Percentiles rank a stretch among this genome's conserved stretches.
Conservation (phyloP, 2,797 vertebrate species). For the Tadarida brasiliensis region DNA sequence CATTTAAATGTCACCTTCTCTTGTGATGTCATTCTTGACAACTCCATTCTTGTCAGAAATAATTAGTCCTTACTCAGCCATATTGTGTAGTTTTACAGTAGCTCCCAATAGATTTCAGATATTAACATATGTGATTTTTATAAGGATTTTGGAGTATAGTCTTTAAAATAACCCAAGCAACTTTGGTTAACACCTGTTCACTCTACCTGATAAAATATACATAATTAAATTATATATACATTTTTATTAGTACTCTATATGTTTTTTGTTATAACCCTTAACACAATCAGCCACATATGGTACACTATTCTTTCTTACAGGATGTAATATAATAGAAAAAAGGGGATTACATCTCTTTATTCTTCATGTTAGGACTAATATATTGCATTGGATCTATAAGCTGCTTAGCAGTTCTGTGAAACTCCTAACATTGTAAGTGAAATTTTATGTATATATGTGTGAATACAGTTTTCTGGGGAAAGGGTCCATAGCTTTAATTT, state of each 20-base stretch:
- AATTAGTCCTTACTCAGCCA: background rate
- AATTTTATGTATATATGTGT: background rate
- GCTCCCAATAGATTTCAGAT: background rate
- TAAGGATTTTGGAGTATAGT: background rate
- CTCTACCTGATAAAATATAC: background rate
- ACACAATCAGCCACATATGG: background rate
- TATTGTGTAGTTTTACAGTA: background rate
- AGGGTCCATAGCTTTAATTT: background rate
- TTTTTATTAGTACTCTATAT: background rate
- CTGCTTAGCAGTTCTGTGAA: background rate
- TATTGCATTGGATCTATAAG: background rate
- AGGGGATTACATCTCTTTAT: background rate
- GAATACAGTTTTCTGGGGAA: background rate
- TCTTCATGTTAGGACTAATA: background rate
- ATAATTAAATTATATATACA: background rate
- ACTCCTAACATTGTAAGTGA: background rate
- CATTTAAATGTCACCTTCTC: conserved; percentile 37
- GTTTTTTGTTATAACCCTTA: background rate
- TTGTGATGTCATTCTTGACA: conserved; percentile 2
- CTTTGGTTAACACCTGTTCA: background rate
- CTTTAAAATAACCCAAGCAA: background rate
- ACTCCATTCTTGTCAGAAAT: background rate
- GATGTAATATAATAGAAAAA: background rate
- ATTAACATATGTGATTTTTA: background rate
- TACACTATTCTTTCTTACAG: background rate